These are phyloP conservation scores for Tamandua tetradactyla DNA, from an alignment of 2,797 vertebrate genomes.

Conservation along the genomic window DNA sequence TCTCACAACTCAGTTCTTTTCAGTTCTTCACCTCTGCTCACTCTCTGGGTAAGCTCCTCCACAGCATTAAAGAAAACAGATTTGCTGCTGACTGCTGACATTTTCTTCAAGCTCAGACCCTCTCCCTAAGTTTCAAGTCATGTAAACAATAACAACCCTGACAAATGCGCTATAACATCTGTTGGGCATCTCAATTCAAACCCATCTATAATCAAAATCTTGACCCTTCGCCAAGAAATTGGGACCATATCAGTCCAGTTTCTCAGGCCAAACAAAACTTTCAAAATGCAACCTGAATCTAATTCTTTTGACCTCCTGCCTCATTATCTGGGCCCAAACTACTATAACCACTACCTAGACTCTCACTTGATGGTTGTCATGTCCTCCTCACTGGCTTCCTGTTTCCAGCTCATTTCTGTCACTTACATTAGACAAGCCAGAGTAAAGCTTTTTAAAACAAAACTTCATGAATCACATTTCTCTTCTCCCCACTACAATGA, in stretches of 20 bases:
- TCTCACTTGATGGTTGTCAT: fast-evolving
- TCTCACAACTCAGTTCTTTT: not conserved
- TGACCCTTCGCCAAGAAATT: not conserved
- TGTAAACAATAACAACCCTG: too few relatives aligned
- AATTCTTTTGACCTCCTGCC: not conserved
- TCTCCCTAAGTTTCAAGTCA: not conserved
- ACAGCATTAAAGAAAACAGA: not conserved
- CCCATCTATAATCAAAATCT: not conserved
- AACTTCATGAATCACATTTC: not conserved
- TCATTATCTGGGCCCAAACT: not conserved
- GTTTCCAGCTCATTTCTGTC: fast-evolving
- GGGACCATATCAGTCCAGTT: not conserved
- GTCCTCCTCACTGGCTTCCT: not conserved
- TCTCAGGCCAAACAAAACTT: not conserved
- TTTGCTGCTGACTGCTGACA: not conserved
- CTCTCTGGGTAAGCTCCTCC: too few relatives aligned
- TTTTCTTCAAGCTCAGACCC: not conserved
- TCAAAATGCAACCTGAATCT: not conserved
- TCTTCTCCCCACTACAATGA: not conserved
- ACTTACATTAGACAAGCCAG: not conserved
- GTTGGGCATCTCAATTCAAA: too few relatives aligned
- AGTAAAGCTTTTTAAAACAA: not conserved
- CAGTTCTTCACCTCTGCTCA: not conserved
- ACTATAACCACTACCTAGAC: fast-evolving
- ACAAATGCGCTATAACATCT: not conserved